Percentiles rank a stretch among this genome's conserved stretches.
These are phyloP conservation scores for Eulemur mongoz DNA, from an alignment of 2,797 vertebrate genomes.

Conservation along the genomic window DNA sequence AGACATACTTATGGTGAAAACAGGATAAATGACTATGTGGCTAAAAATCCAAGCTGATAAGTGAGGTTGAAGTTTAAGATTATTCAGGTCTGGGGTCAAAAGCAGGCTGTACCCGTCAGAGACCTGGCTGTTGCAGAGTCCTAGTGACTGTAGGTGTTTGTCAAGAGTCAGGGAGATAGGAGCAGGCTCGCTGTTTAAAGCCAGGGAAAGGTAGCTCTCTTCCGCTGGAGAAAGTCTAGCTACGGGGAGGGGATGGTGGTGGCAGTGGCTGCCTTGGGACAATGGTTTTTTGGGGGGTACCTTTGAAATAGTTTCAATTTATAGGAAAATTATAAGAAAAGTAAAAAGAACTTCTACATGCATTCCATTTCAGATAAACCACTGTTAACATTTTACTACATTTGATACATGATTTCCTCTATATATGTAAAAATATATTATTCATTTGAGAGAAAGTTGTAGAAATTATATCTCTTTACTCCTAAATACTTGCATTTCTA, in stretches of 20 bases:
- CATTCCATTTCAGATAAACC: neutral
- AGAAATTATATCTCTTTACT: neutral
- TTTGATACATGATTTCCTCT: neutral
- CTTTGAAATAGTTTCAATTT: neutral
- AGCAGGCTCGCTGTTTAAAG: neutral
- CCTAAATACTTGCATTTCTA: neutral
- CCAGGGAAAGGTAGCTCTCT: neutral
- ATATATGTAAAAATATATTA: neutral
- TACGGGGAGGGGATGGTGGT: too few relatives aligned
- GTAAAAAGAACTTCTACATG: neutral
- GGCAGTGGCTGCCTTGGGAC: neutral
- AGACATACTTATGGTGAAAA: neutral
- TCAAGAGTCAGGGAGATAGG: rapidly evolving
- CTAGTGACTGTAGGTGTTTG: neutral
- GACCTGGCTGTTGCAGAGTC: neutral
- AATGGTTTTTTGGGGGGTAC: neutral
- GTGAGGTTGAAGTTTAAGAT: neutral
- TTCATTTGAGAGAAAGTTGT: neutral
- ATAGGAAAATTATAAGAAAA: neutral
- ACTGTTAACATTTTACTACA: neutral
- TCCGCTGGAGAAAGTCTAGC: neutral
- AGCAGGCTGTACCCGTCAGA: neutral
- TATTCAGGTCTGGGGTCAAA: neutral
- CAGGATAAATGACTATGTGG: neutral
- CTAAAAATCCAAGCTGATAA: neutral